Percentiles rank a stretch among this genome's conserved stretches.
Conservation (phyloP, 2,113 vertebrate genomes). For the Capreolus pygargus region DNA sequence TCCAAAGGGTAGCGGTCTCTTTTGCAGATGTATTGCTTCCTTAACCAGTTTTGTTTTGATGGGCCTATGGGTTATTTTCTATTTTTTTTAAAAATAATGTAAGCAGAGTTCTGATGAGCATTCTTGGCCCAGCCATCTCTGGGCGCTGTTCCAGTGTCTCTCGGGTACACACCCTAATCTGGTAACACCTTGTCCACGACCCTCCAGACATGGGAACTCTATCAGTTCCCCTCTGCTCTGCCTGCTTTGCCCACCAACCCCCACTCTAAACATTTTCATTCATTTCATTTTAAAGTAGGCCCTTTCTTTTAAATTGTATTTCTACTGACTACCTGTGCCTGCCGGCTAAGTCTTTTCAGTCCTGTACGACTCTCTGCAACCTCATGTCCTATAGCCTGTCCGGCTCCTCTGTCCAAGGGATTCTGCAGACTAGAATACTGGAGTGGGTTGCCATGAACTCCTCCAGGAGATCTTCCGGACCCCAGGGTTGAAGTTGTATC, state of each 20-base stretch:
- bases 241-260: too few species aligned
- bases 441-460: not conserved
- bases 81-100: accelerated
- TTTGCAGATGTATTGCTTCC: not conserved
- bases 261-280: not conserved
- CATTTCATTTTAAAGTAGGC: not conserved
- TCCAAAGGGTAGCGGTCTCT: too few species aligned
- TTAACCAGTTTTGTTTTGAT: not conserved
- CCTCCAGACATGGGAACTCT: not conserved
- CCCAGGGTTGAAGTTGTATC: not conserved
- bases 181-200: not conserved
- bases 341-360: not conserved
- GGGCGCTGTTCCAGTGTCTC: accelerated
- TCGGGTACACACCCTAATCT: accelerated
- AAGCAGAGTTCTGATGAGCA: not conserved
- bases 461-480: not conserved
- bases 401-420: not conserved
- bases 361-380: not conserved
- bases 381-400: not conserved
- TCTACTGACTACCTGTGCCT: not conserved
- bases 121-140: accelerated
- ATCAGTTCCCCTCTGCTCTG: too few species aligned
- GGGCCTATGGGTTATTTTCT: not conserved
- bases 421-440: not conserved
- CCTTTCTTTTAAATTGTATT: constrained; percentile 56